Conservation (phyloP, 2,113 vertebrate genomes). For the Tamias sibiricus region DNA sequence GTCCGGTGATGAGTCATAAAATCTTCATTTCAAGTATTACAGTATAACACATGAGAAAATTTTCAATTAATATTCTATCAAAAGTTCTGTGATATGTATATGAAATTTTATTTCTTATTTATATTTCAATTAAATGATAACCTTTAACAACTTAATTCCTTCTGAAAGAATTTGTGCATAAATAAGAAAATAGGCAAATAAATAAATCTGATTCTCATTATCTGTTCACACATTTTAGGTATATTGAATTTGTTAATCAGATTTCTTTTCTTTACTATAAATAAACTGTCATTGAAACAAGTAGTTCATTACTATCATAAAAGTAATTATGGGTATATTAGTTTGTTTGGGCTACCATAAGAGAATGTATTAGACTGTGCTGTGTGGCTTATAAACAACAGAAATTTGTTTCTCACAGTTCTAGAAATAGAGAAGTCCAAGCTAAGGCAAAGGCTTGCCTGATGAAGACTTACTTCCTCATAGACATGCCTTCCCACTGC, state of each 20-base stretch:
- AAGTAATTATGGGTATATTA: not conserved
- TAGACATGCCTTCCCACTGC: fast-evolving
- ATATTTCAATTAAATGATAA: slow-evolving; percentile 19
- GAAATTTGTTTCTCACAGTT: not conserved
- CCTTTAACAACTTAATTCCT: not conserved
- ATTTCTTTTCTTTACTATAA: slow-evolving; percentile 34
- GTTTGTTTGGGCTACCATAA: not conserved
- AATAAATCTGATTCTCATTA: not conserved
- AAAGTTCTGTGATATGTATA: not conserved
- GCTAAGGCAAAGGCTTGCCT: not conserved
- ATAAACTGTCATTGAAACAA: not conserved
- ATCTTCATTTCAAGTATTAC: not conserved
- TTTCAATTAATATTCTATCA: not conserved
- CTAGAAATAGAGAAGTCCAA: not conserved
- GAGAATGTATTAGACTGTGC: not conserved
- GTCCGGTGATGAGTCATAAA: not conserved
- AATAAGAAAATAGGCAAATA: not conserved
- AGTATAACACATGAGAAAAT: not conserved
- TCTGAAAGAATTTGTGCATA: not conserved
- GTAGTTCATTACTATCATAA: not conserved
- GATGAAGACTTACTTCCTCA: not conserved
- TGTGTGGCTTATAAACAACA: not conserved
- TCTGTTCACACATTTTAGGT: not conserved
- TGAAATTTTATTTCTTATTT: slow-evolving; percentile 43
- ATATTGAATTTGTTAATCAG: not conserved